phyloP scores from a whole-genome alignment of 2,113 vertebrate genomes.

The Diadophis punctatus region DNA sequence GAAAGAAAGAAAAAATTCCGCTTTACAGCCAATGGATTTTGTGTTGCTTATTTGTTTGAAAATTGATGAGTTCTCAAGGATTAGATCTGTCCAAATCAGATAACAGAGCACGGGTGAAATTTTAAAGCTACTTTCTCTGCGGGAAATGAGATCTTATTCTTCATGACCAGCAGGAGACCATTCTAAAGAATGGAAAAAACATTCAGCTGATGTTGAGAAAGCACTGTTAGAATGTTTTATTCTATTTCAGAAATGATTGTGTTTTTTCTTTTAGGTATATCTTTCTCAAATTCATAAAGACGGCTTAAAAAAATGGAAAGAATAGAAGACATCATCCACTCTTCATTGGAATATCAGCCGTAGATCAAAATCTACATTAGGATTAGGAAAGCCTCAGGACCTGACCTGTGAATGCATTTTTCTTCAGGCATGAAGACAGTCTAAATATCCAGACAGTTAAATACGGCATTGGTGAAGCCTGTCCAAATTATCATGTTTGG shows the following conservation, averaged over 20 bases:
- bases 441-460: neutral
- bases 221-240: neutral
- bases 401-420: neutral
- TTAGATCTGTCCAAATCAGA: slow-evolving; percentile 1
- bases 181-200: neutral
- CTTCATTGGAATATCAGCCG: neutral
- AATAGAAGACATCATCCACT: neutral
- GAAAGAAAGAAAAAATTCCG: slow-evolving; percentile 19
- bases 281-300: neutral
- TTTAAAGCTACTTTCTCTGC: slow-evolving; percentile 16
- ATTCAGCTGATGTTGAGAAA: neutral
- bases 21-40: slow-evolving; percentile 33
- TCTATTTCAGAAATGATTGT: neutral
- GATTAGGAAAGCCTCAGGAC: neutral
- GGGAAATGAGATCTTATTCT: neutral
- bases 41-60: slow-evolving; percentile 35
- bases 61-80: slow-evolving; percentile 18
- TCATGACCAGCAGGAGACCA: neutral
- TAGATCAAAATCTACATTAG: neutral
- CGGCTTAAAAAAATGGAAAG: neutral
- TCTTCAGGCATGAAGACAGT: neutral
- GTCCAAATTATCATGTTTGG: neutral
- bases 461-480: neutral
- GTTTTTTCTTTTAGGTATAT: neutral
- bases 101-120: neutral